These are phyloP conservation scores for Cetonia aurata DNA, from an alignment of 2,888 invertebrate genomes.

Conservation along the genomic window DNA sequence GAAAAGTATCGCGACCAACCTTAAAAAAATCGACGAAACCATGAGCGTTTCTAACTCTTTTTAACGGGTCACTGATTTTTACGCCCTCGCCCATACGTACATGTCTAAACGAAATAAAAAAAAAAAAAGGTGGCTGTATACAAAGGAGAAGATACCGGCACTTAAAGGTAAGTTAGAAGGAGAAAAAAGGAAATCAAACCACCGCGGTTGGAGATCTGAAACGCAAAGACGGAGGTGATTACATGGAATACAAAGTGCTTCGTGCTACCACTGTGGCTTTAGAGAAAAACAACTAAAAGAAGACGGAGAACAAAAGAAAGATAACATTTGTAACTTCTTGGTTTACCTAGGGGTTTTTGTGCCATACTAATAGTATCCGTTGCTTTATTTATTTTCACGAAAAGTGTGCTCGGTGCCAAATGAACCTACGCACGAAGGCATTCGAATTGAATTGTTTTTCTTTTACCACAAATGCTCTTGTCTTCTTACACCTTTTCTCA, in stretches of 20 bases:
- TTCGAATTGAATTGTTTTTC: too few relatives aligned
- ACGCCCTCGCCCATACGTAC: background rate
- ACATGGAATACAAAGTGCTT: slow-evolving; percentile 32
- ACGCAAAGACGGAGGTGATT: slow-evolving; percentile 1
- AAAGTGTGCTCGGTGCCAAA: too few relatives aligned
- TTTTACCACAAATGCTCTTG: too few relatives aligned
- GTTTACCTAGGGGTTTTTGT: background rate
- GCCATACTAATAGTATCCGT: too few relatives aligned
- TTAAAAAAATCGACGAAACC: slow-evolving; percentile 31
- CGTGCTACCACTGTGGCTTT: background rate
- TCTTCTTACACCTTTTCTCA: too few relatives aligned
- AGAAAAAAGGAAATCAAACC: slow-evolving; percentile 24
- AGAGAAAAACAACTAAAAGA: background rate
- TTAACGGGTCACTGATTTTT: slow-evolving; percentile 40
- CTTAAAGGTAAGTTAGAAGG: slow-evolving; percentile 18
- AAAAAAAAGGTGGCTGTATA: background rate
- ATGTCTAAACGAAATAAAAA: background rate
- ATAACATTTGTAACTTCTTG: too few relatives aligned
- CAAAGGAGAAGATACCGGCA: background rate
- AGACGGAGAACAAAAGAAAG: background rate
- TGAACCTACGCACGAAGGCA: too few relatives aligned
- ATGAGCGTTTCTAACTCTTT: slow-evolving; percentile 35
- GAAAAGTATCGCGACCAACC: slow-evolving; percentile 8
- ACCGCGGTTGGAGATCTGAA: background rate
- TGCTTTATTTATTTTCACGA: too few relatives aligned